Percentiles rank a stretch among this genome's conserved stretches.
These are phyloP conservation scores for Haliclystus octoradiatus DNA, from an alignment of 30 jellyfish, hydroid and myxozoan genomes.

Conservation along the genomic window DNA sequence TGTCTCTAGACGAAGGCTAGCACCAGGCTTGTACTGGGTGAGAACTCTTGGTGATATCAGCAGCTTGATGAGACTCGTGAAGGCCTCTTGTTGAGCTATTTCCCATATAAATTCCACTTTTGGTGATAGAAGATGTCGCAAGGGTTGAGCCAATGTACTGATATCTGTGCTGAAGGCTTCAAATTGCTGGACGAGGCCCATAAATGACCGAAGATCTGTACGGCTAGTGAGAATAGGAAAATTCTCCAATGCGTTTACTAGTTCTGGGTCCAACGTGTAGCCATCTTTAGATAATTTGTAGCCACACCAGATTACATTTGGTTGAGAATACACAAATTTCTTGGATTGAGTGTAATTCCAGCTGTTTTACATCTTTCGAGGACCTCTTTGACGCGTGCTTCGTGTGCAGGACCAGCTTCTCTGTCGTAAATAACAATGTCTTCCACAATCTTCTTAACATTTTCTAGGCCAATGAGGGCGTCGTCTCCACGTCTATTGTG, in stretches of 20 bases:
- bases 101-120: neutral
- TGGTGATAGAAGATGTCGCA: neutral
- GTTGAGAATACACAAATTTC: neutral
- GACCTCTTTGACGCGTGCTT: neutral
- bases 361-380: neutral
- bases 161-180: neutral
- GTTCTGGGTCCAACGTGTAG: neutral
- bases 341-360: neutral
- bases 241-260: neutral
- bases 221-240: neutral
- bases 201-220: neutral
- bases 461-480: neutral
- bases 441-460: neutral
- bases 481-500: neutral
- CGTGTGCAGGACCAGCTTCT: neutral
- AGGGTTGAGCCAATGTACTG: neutral
- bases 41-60: neutral
- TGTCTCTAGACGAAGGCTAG: neutral
- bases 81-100: neutral
- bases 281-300: neutral
- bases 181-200: neutral
- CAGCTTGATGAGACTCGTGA: neutral
- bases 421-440: neutral
- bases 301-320: neutral
- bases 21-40: neutral